Evolutionary conservation across 2,888 invertebrate genomes (phyloP).

Genomic region (Epinotia nisella): DNA sequence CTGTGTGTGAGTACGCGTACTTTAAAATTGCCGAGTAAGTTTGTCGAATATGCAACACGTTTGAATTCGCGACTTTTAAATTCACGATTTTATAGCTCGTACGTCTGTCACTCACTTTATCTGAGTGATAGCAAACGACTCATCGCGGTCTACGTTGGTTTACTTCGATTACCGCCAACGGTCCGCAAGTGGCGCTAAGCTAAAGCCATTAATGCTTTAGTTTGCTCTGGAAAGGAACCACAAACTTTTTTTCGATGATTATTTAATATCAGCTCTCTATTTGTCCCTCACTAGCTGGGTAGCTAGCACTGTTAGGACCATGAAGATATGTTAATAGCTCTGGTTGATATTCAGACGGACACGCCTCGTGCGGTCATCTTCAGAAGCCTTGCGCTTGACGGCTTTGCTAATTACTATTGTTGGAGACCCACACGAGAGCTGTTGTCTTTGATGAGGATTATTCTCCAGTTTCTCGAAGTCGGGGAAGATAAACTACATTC

Average conservation of each 20-base stretch:
- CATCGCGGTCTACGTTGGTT: background rate
- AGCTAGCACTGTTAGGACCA: conserved; percentile 11
- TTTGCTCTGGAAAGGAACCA: background rate
- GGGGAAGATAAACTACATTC: background rate
- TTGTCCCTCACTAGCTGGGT: background rate
- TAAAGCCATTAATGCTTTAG: background rate
- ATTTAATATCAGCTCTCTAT: conserved; percentile 22
- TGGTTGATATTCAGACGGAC: conserved; percentile 41
- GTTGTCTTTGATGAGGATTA: conserved; percentile 19
- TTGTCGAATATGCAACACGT: too few relatives aligned
- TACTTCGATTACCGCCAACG: background rate
- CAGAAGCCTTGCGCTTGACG: conserved; percentile 38
- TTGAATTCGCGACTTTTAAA: too few relatives aligned
- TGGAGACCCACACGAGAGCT: background rate
- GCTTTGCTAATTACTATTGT: conserved; percentile 41
- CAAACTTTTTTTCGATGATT: background rate
- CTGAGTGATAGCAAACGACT: too few relatives aligned
- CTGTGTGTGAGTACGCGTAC: too few relatives aligned
- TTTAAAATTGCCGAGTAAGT: too few relatives aligned
- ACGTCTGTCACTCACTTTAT: too few relatives aligned
- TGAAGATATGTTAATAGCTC: conserved; percentile 45
- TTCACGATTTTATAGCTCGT: too few relatives aligned
- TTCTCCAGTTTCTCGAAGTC: background rate
- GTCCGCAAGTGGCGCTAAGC: background rate
- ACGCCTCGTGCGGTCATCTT: conserved; percentile 32